A percentile compares a stretch with the other conserved stretches of the same genome.
Conservation (phyloP, 1,140 invertebrate species). For the Drosophila albomicans region DNA sequence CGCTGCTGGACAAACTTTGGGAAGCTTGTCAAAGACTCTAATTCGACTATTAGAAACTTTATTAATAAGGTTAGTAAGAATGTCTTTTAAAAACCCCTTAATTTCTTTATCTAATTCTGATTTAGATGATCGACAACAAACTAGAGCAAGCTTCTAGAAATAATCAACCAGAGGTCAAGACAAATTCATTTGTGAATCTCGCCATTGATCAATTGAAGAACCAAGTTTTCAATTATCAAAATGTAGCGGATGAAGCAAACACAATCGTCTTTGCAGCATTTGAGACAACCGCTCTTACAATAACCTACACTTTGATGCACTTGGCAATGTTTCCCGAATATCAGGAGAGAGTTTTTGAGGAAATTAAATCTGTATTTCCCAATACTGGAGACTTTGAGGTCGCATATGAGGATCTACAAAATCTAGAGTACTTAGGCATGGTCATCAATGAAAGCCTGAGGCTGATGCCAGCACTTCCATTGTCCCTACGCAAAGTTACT, state of each 20-base stretch:
- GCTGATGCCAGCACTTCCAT: slow-evolving; percentile 64
- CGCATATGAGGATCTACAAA: slow-evolving; percentile 86
- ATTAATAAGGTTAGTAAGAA: slow-evolving; percentile 19
- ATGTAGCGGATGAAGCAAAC: slow-evolving; percentile 61
- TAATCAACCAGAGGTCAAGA: too few relatives aligned
- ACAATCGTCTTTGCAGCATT: slow-evolving; percentile 58
- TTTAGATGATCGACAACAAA: slow-evolving; percentile 33
- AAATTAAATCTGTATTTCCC: slow-evolving; percentile 87
- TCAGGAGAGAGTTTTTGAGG: slow-evolving; percentile 87
- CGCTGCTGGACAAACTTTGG: slow-evolving; percentile 5
- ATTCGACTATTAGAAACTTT: background rate
- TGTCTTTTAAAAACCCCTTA: background rate
- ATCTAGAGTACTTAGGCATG: slow-evolving; percentile 88
- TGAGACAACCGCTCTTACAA: slow-evolving; percentile 63
- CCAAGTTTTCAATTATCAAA: slow-evolving; percentile 36
- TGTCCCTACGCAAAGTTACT: slow-evolving; percentile 36
- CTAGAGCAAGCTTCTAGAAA: background rate
- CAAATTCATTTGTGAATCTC: slow-evolving; percentile 24
- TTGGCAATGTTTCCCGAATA: slow-evolving; percentile 69
- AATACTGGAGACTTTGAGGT: slow-evolving; percentile 75
- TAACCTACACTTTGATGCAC: slow-evolving; percentile 46
- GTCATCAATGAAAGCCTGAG: slow-evolving; percentile 88
- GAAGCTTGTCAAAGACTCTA: background rate
- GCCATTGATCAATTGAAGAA: slow-evolving; percentile 43
- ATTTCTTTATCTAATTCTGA: background rate